Conservation (phyloP, 2,888 invertebrate species). For the Chirona hameri region DNA sequence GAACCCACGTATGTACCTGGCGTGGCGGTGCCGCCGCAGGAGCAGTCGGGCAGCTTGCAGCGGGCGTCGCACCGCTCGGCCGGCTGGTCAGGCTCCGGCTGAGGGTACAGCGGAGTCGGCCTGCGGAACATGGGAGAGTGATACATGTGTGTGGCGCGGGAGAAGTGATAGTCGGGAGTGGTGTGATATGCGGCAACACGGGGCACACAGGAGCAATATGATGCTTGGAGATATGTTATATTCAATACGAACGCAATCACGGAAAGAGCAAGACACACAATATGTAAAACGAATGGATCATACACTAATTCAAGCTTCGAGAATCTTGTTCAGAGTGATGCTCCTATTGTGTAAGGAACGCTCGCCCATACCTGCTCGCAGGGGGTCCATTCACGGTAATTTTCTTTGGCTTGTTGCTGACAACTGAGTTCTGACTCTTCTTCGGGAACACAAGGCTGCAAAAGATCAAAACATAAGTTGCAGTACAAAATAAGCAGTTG, state of each 20-base stretch:
- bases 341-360: too few relatives aligned
- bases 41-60: constrained; percentile 86
- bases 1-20: constrained; percentile 65
- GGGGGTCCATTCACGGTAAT: neutral
- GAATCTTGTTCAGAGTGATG: too few relatives aligned
- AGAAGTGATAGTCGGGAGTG: too few relatives aligned
- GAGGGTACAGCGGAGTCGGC: constrained; percentile 35
- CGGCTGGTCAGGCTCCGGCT: constrained; percentile 36
- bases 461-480: neutral
- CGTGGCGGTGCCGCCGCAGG: constrained; percentile 84
- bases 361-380: neutral
- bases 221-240: too few relatives aligned
- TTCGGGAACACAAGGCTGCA: constrained; percentile 3
- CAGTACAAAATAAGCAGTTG: too few relatives aligned
- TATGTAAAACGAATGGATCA: too few relatives aligned
- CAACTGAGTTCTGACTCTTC: neutral
- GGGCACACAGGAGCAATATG: too few relatives aligned
- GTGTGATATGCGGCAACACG: too few relatives aligned
- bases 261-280: too few relatives aligned
- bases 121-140: constrained; percentile 31
- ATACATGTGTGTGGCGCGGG: too few relatives aligned
- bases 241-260: too few relatives aligned
- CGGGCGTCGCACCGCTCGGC: constrained; percentile 88
- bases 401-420: neutral
- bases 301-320: too few relatives aligned